Evolutionary conservation across 2,888 invertebrate species (phyloP), one percentile per base, ranked within the genome.

Genomic region (Lasiommata megera): DNA sequence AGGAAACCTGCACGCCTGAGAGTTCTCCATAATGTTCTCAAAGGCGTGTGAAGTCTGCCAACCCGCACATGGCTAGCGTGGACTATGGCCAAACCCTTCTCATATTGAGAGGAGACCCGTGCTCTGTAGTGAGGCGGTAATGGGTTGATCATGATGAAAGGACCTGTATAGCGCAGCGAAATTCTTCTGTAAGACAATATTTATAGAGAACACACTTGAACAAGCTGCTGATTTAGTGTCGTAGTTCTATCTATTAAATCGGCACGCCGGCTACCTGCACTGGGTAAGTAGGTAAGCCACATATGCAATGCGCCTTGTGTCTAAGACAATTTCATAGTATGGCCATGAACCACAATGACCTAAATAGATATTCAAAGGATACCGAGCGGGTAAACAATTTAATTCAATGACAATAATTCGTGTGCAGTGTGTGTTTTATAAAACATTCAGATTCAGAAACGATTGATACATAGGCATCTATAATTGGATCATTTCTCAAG

Each of bases 251-350:
- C 3, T 64, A 73, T 74, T 74, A 72, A 71, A 66, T 58, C 70
- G 65, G 73, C 67, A 70, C 67, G 74, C 56, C 34, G 74, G 65
- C 74, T 74, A 68, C 54, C n/a, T 78, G 68, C 68, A 71, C 64
- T 34, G 16, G 29, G 52, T 48, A 54, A 37, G 11, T 12, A 54
- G 31, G 11, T 12, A 31, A 36, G 54, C 48, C 56, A 51, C 37
- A 48, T 31, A 41, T 17, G 17, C 31, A 41, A 29, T 59, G 56
- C 57, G 55, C 37, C 48, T 37, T 55, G 55, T 55, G 44, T 46
- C 59, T 58, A 54, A 38, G 56, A 28, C 16, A 58, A 40, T 52
- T 50, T 60, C 17, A 16, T 56, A 46, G 38, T 34, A 5, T 58
- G 57, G 57, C 66, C 67, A 52, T 66, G 66, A 68, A 66, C 63